phyloP scores from a whole-genome alignment of 2,888 invertebrate genomes.

The Chymomyza procnemis region DNA sequence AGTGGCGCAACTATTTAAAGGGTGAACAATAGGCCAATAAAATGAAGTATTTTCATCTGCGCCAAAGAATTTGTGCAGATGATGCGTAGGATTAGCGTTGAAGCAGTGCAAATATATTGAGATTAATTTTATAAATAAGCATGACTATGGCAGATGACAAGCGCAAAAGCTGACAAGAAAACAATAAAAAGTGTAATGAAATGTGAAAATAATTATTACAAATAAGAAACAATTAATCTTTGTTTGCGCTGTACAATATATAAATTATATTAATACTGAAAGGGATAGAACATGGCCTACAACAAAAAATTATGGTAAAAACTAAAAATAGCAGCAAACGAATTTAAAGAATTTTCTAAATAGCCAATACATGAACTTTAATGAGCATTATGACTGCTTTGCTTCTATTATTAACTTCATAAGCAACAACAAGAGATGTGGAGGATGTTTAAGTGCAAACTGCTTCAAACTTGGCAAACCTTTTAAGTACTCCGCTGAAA shows the following conservation, averaged over 20 bases:
- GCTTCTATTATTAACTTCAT: not conserved
- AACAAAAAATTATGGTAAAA: not conserved
- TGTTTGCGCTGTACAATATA: no score
- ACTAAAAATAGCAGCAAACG: not conserved
- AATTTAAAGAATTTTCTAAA: no score
- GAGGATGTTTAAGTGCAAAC: not conserved
- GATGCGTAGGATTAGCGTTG: not conserved
- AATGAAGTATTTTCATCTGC: not conserved
- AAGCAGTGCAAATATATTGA: not conserved
- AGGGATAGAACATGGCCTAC: no score
- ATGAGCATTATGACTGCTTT: no score
- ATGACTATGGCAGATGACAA: not conserved
- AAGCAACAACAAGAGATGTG: not conserved
- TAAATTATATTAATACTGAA: no score
- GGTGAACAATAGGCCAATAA: not conserved
- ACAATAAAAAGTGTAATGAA: not conserved
- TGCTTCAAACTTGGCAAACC: not conserved
- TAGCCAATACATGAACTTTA: no score
- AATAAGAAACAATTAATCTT: not conserved
- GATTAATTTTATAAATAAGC: not conserved
- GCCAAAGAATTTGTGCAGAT: slow-evolving; percentile 10
- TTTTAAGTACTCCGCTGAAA: not conserved
- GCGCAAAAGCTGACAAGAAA: not conserved
- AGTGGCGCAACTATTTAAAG: slow-evolving; percentile 29
- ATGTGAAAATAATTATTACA: not conserved